phyloP scores from a whole-genome alignment of 2,888 invertebrate genomes.

The Rhamphomyia laevipes region DNA sequence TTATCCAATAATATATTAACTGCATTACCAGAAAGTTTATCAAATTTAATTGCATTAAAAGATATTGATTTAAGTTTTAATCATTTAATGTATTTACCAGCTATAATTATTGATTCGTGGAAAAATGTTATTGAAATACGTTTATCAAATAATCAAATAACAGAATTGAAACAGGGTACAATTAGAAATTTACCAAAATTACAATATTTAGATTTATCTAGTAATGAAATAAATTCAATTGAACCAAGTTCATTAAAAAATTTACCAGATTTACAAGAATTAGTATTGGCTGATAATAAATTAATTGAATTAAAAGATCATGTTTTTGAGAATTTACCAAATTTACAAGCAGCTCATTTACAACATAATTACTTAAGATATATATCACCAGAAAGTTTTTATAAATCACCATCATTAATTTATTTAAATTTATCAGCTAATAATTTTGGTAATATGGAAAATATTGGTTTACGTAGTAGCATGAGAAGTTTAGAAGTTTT shows the following conservation, averaged over 20 bases:
- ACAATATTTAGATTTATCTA: constrained; percentile 64
- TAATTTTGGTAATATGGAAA: constrained; percentile 59
- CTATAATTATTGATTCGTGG: constrained; percentile 56
- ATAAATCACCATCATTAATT: constrained; percentile 63
- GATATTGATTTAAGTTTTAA: constrained; percentile 69
- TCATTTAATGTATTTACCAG: constrained; percentile 55
- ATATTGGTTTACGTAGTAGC: constrained; percentile 54
- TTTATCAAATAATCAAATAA: constrained; percentile 62
- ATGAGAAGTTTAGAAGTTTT: constrained; percentile 71
- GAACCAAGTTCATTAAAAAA: constrained; percentile 60
- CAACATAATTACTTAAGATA: constrained; percentile 67
- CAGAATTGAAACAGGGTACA: constrained; percentile 55
- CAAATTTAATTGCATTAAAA: constrained; percentile 54
- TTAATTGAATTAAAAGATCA: constrained; percentile 62
- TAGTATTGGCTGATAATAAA: constrained; percentile 60
- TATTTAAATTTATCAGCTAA: constrained; percentile 77
- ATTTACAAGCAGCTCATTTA: constrained; percentile 50
- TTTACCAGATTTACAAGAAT: constrained; percentile 54
- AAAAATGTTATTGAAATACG: constrained; percentile 57
- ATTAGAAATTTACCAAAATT: constrained; percentile 60
- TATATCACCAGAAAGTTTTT: constrained; percentile 63
- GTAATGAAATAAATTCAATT: constrained; percentile 64
- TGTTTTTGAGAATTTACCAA: constrained; percentile 64
- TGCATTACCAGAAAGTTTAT: constrained; percentile 58
- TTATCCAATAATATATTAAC: constrained; percentile 66